Base-by-base conservation (phyloP, 2,797 vertebrate species). In the Acrossocheilus fasciatus region DNA sequence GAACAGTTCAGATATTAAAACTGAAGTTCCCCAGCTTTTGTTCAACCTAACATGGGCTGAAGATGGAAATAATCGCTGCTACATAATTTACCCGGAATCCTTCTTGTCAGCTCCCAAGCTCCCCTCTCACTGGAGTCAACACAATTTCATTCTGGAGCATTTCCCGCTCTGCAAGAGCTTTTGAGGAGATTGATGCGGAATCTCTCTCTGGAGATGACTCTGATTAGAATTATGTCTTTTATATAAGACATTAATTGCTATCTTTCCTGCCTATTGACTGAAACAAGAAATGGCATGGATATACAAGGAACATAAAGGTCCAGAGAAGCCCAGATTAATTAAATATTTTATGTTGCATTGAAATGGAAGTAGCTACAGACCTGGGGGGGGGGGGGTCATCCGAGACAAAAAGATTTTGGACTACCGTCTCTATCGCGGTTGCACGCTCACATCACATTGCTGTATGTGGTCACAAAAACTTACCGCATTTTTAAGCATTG, bases 131-230 rank as follows among this genome's bases (percentile, higher is more conserved):
- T 57, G 81, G 86, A 89, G 89, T 83, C 62, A 81, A 89, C 85
- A 81, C 84, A 88, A 81, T 89, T 92, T 91, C 54, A 87, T 89
- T 84, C 62, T 87, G 83, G 85, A 88, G 79, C 82, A 62, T 83
- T 88, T 73, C 26, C 64, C 34, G n/a, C 72, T 82, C 70, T 52
- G 59, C 77, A 75, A 50, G 82, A 83, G 70, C 83, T 88, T 89
- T 87, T 85, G 85, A 87, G 76, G 82, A 74, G 92, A 94, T 93
- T 92, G 90, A 92, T 92, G 92, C 82, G 70, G 72, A 77, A 89
- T 92, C 89, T 87, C 86, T 88, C 86, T 88, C 17, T 34, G 88
- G 81, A 91, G 74, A 80, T 57, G 89, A 85, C 84, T 89, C 23
- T 54, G 79, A 75, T 88, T 88, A 89, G 80, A 89, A 57, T 90